These are phyloP conservation scores for Hemithea aestivaria DNA, from an alignment of 2,888 invertebrate species.

Conservation along the genomic window DNA sequence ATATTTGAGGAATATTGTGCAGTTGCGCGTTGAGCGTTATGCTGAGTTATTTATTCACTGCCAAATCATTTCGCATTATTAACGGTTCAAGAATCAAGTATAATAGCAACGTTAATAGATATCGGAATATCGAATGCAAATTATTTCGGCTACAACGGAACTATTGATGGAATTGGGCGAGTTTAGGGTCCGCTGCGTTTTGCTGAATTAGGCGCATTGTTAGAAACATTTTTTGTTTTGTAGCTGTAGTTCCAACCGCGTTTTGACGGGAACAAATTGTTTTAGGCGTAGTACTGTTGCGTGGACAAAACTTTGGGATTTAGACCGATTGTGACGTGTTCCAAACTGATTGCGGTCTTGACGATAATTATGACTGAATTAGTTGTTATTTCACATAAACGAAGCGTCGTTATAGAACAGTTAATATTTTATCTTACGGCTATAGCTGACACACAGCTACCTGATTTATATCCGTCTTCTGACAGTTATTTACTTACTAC, in stretches of 20 bases:
- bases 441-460: too few relatives aligned
- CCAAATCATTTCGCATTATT: constrained; percentile 26
- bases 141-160: constrained; percentile 29
- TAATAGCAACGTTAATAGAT: constrained; percentile 31
- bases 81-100: constrained; percentile 35
- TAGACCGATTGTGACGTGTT: too few relatives aligned
- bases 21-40: too few relatives aligned
- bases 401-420: too few relatives aligned
- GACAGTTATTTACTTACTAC: too few relatives aligned
- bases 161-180: constrained; percentile 12
- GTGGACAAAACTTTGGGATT: too few relatives aligned
- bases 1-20: too few relatives aligned
- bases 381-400: too few relatives aligned
- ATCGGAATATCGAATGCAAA: constrained; percentile 35
- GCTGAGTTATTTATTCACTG: neutral
- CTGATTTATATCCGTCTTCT: too few relatives aligned
- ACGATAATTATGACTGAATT: too few relatives aligned
- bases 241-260: constrained; percentile 1
- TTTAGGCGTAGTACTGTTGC: neutral
- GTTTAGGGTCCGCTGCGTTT: constrained; percentile 17
- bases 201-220: constrained; percentile 13
- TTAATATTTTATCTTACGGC: too few relatives aligned
- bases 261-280: constrained; percentile 7
- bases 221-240: constrained; percentile 7
- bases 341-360: too few relatives aligned